A percentile compares a stretch with the other conserved stretches of the same genome.
Evolutionary conservation across 1,140 invertebrate genomes (phyloP).

Genomic region (Lasioglossum albipes): DNA sequence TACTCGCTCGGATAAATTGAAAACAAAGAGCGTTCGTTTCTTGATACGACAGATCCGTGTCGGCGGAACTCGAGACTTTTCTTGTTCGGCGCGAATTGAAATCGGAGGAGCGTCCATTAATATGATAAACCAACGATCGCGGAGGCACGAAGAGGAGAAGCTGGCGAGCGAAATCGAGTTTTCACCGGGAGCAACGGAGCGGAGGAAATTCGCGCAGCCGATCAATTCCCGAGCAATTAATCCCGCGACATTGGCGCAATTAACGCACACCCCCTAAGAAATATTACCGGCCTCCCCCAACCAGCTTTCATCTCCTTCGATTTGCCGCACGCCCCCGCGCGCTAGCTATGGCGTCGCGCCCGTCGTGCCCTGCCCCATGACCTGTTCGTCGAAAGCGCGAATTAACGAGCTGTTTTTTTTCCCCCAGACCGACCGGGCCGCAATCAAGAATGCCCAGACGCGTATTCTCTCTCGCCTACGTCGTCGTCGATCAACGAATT

Average conservation of each 20-base stretch:
- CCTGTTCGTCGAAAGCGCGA: constrained; percentile 37
- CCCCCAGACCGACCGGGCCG: not conserved
- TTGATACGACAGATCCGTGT: too few species aligned
- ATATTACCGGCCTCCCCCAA: constrained; percentile 25
- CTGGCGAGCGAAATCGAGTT: too few species aligned
- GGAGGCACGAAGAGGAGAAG: too few species aligned
- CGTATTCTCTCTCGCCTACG: not conserved
- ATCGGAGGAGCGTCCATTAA: too few species aligned
- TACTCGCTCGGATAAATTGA: too few species aligned
- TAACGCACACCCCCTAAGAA: constrained; percentile 37
- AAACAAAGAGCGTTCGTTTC: too few species aligned
- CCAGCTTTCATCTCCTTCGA: constrained; percentile 15
- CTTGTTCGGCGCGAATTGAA: too few species aligned
- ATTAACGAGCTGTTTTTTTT: constrained; percentile 45
- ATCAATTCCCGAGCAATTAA: constrained; percentile 46
- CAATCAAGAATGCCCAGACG: constrained; percentile 31
- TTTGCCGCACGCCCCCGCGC: not conserved
- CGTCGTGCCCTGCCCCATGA: too few species aligned
- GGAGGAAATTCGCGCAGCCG: not conserved
- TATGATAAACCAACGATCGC: too few species aligned
- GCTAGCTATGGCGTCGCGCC: too few species aligned
- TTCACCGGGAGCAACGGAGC: not conserved
- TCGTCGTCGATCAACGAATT: not conserved
- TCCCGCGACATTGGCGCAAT: constrained; percentile 34
- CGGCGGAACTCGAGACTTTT: too few species aligned